Conservation (phyloP, 2,888 invertebrate species). For the Resseliella maxima region DNA sequence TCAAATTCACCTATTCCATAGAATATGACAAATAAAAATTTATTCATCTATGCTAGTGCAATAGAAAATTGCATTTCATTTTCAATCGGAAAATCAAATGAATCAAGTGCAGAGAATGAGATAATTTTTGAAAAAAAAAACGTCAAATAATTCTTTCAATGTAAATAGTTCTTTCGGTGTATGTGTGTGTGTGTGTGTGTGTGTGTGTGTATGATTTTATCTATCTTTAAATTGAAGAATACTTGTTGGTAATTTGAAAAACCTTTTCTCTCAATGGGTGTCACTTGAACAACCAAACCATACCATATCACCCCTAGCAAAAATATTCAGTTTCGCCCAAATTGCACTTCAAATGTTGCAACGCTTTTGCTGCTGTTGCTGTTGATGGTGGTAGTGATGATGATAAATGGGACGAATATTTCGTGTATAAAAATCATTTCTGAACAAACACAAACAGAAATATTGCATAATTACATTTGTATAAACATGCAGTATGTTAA, state of each 20-base stretch:
- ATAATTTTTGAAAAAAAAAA: not conserved
- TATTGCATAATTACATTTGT: constrained; percentile 29
- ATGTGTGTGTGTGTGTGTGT: too few relatives aligned
- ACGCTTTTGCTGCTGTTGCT: not conserved
- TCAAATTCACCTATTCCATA: too few relatives aligned
- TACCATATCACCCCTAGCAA: not conserved
- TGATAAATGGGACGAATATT: not conserved
- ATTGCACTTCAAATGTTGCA: constrained; percentile 5
- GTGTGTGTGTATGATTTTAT: not conserved
- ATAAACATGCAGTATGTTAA: not conserved
- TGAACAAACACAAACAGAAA: not conserved
- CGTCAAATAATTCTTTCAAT: too few relatives aligned
- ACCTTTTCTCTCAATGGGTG: too few relatives aligned
- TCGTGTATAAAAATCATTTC: not conserved
- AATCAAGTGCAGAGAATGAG: not conserved
- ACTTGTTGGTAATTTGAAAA: not conserved
- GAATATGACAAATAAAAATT: too few relatives aligned
- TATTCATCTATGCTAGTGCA: too few relatives aligned
- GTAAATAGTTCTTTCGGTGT: too few relatives aligned
- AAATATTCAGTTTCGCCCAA: not conserved
- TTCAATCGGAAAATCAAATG: not conserved
- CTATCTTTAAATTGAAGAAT: constrained; percentile 10
- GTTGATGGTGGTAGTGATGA: not conserved
- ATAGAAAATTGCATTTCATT: too few relatives aligned
- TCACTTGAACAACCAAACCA: not conserved